These are phyloP conservation scores for Parelbella ahira DNA, from an alignment of 2,888 invertebrate genomes.

Conservation along the genomic window DNA sequence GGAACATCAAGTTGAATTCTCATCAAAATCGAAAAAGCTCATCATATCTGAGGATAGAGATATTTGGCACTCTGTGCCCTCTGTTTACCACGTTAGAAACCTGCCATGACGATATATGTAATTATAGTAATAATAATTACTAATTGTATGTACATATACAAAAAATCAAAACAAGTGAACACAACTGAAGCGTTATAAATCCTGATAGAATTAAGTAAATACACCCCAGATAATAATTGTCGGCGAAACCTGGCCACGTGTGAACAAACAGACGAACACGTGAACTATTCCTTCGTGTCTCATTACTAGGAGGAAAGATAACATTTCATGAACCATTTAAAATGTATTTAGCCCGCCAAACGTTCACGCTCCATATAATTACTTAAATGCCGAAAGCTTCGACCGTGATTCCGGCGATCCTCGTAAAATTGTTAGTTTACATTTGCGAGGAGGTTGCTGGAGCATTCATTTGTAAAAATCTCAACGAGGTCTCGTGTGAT, in stretches of 20 bases:
- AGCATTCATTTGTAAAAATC: constrained; percentile 9
- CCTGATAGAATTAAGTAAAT: constrained; percentile 4
- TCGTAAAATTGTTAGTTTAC: constrained; percentile 18
- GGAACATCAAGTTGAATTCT: too few species aligned
- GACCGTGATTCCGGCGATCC: constrained; percentile 1
- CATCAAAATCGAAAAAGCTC: too few species aligned
- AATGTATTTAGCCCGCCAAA: constrained; percentile 11
- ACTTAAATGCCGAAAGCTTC: constrained; percentile 8
- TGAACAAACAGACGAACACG: not conserved
- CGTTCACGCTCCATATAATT: constrained; percentile 17
- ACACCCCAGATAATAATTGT: constrained; percentile 12
- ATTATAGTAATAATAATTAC: too few species aligned
- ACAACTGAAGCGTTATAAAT: constrained; percentile 1
- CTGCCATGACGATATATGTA: too few species aligned
- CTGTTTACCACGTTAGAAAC: too few species aligned
- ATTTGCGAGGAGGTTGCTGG: not conserved
- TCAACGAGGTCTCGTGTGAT: constrained; percentile 10
- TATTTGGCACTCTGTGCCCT: too few species aligned
- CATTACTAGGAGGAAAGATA: constrained; percentile 8
- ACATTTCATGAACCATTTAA: constrained; percentile 15
- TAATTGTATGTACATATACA: too few species aligned
- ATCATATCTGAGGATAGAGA: too few species aligned
- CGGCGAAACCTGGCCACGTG: constrained; percentile 3
- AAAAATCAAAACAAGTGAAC: too few species aligned
- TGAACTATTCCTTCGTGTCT: constrained; percentile 5